Percentiles rank a stretch among this genome's conserved stretches.
These are phyloP conservation scores for Gastrophryne carolinensis DNA, from an alignment of 2,797 vertebrate species.

Conservation along the genomic window DNA sequence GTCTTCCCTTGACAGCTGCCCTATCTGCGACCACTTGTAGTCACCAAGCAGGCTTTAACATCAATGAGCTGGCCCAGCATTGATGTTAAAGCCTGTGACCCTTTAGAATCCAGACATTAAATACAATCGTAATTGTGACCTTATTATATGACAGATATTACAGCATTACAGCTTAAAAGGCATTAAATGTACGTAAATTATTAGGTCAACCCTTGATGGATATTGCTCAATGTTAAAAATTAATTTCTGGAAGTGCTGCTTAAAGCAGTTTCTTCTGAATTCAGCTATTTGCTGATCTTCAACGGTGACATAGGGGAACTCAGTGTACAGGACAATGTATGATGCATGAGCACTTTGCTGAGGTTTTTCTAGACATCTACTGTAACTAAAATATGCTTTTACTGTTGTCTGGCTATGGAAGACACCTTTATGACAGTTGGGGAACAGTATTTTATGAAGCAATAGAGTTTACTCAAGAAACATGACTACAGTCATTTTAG, in stretches of 20 bases:
- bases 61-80: no score
- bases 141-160: neutral
- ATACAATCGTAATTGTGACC: neutral
- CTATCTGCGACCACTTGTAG: no score
- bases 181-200: neutral
- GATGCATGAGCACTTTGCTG: slow-evolving; percentile 1
- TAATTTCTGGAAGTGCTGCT: neutral
- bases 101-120: neutral
- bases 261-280: slow-evolving; percentile 10
- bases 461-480: neutral
- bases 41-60: no score
- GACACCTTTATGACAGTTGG: slow-evolving; percentile 1
- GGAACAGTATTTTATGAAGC: neutral
- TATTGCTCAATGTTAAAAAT: neutral
- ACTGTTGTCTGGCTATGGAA: slow-evolving; percentile 2
- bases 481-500: neutral
- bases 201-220: neutral
- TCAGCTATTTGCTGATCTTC: slow-evolving; percentile 16
- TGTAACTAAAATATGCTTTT: neutral
- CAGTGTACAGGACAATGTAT: neutral
- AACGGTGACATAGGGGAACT: neutral
- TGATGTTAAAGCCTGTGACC: neutral
- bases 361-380: neutral
- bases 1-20: no score
- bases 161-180: neutral